Base-by-base conservation (phyloP, 2,888 invertebrate species). In the Trileptium ribeirensis region DNA sequence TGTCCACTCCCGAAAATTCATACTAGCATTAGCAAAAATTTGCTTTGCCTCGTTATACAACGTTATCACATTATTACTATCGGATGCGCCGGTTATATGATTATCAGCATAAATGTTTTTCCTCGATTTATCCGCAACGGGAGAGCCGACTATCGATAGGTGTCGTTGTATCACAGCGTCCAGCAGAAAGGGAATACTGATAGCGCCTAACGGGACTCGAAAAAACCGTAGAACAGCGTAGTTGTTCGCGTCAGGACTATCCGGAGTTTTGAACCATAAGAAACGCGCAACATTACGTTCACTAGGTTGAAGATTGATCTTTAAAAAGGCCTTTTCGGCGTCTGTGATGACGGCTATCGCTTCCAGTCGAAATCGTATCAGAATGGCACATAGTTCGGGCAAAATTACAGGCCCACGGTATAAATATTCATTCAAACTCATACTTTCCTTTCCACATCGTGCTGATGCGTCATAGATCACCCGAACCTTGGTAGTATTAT, bases 321-420 rank as follows among this genome's bases (percentile, higher is more conserved):
- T 81, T 31, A 84, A 84, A 79, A 86, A 86, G 0, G 86, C 86
- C 74, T 84, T 86, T 67, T 83, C 83, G 34, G 85, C 82, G 77
- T 84, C 83, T 1, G 82, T 81, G 0, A 81, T 81, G 19, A 84
- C 29, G n/a, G 82, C 83, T 79, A 82, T 8, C 64, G 36, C 40
- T 78, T 79, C 75, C 33, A 81, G 34, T 29, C 84, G 79, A 67
- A 84, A 84, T 24, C 84, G 67, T 24, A 83, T 33, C 29, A 84
- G 51, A 15, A 83, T 64, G 29, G 79, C 81, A 78, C 79, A 78
- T 29, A 84, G 37, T 74, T 80, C 67, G 39, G 77, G 82, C 29
- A 81, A 78, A 24, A 83, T 70, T 24, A 64, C 78, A 8, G 83
- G 84, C 1, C 84, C 84, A 15, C 81, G 37, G 64, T 84, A 83